Evolutionary conservation across 1,140 invertebrate species (phyloP).

Genomic region (Formica exsecta): DNA sequence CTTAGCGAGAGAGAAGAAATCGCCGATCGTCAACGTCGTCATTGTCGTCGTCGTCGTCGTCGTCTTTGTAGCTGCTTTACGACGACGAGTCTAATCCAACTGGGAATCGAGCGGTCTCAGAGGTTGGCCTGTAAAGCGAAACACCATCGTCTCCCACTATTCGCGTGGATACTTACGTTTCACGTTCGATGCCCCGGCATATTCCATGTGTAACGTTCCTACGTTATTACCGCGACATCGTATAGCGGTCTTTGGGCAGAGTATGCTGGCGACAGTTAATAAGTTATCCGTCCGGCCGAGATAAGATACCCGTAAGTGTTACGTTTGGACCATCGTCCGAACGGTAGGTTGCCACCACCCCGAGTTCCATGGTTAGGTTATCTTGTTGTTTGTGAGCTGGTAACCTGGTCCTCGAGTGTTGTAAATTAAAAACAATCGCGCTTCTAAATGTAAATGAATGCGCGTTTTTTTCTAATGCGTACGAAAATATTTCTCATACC

Average conservation of each 20-base stretch:
- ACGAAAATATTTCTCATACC: neutral
- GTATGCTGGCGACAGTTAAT: conserved; percentile 43
- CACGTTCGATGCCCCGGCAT: conserved; percentile 18
- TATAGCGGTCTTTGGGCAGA: conserved; percentile 31
- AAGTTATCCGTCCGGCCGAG: conserved; percentile 44
- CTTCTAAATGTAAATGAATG: conserved; percentile 13
- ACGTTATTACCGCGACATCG: conserved; percentile 47
- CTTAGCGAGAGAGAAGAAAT: conserved; percentile 50
- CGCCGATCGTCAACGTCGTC: conserved; percentile 20
- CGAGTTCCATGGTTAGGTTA: neutral
- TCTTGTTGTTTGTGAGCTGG: conserved; percentile 1
- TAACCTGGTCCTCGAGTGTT: neutral
- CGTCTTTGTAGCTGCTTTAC: conserved; percentile 49
- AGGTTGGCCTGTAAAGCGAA: conserved; percentile 56
- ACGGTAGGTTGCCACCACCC: conserved; percentile 28
- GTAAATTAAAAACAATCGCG: conserved; percentile 36
- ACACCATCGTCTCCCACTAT: conserved; percentile 42
- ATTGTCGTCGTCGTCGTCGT: conserved; percentile 8
- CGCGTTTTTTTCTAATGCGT: neutral
- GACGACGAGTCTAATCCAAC: conserved; percentile 60
- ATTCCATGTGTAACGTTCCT: neutral
- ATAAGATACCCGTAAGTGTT: conserved; percentile 56
- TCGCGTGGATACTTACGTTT: conserved; percentile 48
- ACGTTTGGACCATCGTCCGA: conserved; percentile 21
- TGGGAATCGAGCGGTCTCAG: conserved; percentile 51